Conservation (phyloP, 2,113 vertebrate genomes). For the Xenotilapia longispinis region DNA sequence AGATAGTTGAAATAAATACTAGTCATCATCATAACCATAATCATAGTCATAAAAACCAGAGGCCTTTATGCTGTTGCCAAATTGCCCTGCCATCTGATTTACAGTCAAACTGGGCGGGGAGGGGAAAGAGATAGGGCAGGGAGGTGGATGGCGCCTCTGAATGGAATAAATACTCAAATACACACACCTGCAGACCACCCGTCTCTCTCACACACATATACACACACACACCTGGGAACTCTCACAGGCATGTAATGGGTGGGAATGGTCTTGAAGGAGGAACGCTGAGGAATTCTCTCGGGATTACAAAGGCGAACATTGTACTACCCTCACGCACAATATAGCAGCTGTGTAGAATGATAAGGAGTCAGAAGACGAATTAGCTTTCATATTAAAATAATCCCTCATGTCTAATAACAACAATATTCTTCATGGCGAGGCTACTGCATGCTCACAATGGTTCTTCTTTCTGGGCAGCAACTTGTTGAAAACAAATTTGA, state of each 20-base stretch:
- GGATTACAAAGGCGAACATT: slow-evolving; percentile 68
- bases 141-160: slow-evolving; percentile 23
- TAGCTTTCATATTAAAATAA: slow-evolving; percentile 58
- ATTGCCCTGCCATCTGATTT: slow-evolving; percentile 69
- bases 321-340: slow-evolving; percentile 37
- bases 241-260: slow-evolving; percentile 32
- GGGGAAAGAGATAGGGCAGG: slow-evolving; percentile 19
- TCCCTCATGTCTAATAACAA: slow-evolving; percentile 53
- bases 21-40: slow-evolving; percentile 74
- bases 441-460: slow-evolving; percentile 18
- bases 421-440: slow-evolving; percentile 12
- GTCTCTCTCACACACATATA: slow-evolving; percentile 1
- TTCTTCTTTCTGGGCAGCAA: not conserved
- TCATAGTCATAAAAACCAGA: slow-evolving; percentile 67
- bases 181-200: slow-evolving; percentile 57
- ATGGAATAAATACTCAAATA: slow-evolving; percentile 30
- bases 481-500: slow-evolving; percentile 49
- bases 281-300: slow-evolving; percentile 51
- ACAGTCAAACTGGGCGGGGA: slow-evolving; percentile 35
- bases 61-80: slow-evolving; percentile 67
- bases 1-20: slow-evolving; percentile 72
- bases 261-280: slow-evolving; percentile 11
- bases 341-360: slow-evolving; percentile 56
- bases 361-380: slow-evolving; percentile 45
- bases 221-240: slow-evolving; percentile 51